These are phyloP conservation scores for Solea senegalensis DNA, from an alignment of 2,113 vertebrate genomes.

Conservation along the genomic window DNA sequence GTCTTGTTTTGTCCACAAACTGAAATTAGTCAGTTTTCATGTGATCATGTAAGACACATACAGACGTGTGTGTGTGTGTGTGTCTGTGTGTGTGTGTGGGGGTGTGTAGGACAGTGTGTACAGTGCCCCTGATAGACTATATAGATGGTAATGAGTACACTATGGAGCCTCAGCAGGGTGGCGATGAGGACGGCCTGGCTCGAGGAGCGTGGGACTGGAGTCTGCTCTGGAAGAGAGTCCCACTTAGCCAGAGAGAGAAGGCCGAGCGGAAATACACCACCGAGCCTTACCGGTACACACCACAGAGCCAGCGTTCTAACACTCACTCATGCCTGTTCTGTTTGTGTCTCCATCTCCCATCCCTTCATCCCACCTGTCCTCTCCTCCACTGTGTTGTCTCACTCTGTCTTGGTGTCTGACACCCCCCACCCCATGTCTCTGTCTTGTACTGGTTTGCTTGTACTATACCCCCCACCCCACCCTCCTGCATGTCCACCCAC, in stretches of 20 bases:
- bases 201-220: conserved; percentile 99
- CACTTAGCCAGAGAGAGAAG: conserved; percentile 95
- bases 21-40: too few species aligned
- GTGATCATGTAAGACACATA: not conserved
- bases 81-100: conserved; percentile 59
- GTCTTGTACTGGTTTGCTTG: conserved; percentile 39
- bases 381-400: conserved; percentile 59
- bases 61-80: conserved; percentile 1
- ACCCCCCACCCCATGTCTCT: conserved; percentile 49
- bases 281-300: conserved; percentile 94
- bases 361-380: conserved; percentile 60
- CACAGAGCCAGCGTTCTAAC: conserved; percentile 71
- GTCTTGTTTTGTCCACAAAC: too few species aligned
- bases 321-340: conserved; percentile 65
- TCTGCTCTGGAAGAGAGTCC: conserved; percentile 97
- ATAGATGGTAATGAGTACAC: conserved; percentile 99
- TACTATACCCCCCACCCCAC: conserved; percentile 1
- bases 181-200: conserved; percentile 98
- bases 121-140: conserved; percentile 99
- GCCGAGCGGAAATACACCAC: conserved; percentile 92
- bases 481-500: not conserved
- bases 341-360: conserved; percentile 80
- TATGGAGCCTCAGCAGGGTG: conserved; percentile 98
- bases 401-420: conserved; percentile 5
- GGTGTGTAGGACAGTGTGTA: conserved; percentile 95